Evolutionary conservation across 1,140 invertebrate species (phyloP), one percentile per base, ranked within the genome.

Genomic region (Aleiodes sp.): DNA sequence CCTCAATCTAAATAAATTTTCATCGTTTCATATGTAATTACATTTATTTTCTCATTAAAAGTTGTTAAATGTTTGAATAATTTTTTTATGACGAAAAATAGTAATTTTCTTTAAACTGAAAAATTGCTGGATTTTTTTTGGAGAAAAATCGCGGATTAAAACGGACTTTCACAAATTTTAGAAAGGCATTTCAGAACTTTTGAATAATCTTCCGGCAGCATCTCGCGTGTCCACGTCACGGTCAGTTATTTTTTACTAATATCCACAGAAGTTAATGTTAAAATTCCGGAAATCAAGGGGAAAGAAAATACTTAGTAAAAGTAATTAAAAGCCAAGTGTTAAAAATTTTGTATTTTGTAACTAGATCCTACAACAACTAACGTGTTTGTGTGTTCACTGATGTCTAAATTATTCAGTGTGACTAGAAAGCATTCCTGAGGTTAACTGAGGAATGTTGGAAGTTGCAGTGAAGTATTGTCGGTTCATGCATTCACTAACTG

Each of bases 181-280:
- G 41, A 68, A 46, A 68, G 39, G 39, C 37, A 57, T 14, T 6
- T 57, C 26, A 26, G n/a, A n/a, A n/a, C n/a, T 29, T 61, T 4
- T 3, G 19, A 61, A 68, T 28, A 62, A 68, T 68, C 59, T 68
- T 59, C 4, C 39, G 19, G 26, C 39, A 28, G 10, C 41, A 68
- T 68, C 59, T 68, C 59, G 59, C 57, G 57, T 68, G 66, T 68
- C 57, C 16, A 59, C 57, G 52, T 68, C 33, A 68, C 35, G 37
- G 21, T 33, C 16, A 46, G 2, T 41, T 28, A 65, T 43, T 59
- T 59, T 60, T 60, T 59, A 33, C 29, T 66, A 3, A 37, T n/a
- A 28, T 31, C 14, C 29, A 21, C 29, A 43, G 19, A 29, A 66
- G 28, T 19, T 57, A 57, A 21, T 10, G 61, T 6, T 19, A 63